A percentile compares a stretch with the other conserved stretches of the same genome.
Evolutionary conservation across 2,797 vertebrate species (phyloP).

Genomic region (Phoxinus dragarum): DNA sequence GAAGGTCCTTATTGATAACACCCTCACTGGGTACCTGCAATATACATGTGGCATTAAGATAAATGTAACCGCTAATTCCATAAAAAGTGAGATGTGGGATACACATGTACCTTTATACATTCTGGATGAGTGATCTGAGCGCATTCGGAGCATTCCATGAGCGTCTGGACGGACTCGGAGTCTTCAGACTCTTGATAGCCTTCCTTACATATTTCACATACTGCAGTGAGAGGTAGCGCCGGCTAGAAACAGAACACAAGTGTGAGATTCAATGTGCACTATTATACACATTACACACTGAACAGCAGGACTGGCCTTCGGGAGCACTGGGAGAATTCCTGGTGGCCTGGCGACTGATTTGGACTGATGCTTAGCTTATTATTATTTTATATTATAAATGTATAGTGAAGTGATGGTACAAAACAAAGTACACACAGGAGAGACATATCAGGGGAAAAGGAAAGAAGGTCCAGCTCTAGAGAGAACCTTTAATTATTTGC

Average conservation of each 20-base stretch:
- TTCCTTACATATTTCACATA: constrained; percentile 92
- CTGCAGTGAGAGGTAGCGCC: constrained; percentile 92
- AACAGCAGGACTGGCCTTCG: background rate
- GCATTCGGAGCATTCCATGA: constrained; percentile 98
- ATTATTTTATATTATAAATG: too few species aligned
- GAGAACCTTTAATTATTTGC: too few species aligned
- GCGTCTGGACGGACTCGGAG: constrained; percentile 84
- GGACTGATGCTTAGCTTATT: background rate
- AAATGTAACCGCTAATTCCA: background rate
- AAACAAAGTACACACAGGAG: background rate
- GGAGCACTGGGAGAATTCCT: too few species aligned
- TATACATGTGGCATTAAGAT: constrained; percentile 19
- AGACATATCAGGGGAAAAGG: background rate
- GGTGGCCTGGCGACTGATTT: background rate
- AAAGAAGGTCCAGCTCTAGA: too few species aligned
- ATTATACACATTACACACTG: background rate
- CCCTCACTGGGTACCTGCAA: constrained; percentile 90
- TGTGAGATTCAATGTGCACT: background rate
- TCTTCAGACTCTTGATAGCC: constrained; percentile 86
- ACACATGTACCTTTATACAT: constrained; percentile 86
- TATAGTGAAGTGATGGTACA: background rate
- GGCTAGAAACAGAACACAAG: constrained; percentile 77
- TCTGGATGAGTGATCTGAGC: constrained; percentile 93
- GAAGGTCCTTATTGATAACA: constrained; percentile 91
- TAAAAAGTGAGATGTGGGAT: background rate